Evolutionary conservation across 1,140 invertebrate species (phyloP).

Genomic region (Nomia melanderi): DNA sequence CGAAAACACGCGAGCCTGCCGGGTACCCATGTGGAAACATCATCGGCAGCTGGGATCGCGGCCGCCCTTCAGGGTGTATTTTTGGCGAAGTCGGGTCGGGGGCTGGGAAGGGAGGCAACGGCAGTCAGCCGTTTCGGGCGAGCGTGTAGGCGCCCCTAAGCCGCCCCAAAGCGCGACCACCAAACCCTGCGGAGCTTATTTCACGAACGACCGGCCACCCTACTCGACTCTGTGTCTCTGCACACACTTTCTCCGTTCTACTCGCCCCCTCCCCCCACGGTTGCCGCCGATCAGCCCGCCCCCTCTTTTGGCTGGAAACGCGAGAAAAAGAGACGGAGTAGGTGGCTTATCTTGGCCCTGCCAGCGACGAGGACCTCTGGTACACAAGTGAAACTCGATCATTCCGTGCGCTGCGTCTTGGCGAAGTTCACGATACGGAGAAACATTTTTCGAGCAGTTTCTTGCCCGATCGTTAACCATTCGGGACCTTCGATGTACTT

Average conservation of each 20-base stretch:
- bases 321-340: slow-evolving; percentile 63
- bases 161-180: slow-evolving; percentile 77
- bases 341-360: slow-evolving; percentile 75
- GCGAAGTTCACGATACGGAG: slow-evolving; percentile 27
- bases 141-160: slow-evolving; percentile 71
- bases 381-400: slow-evolving; percentile 65
- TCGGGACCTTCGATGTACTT: no score
- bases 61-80: slow-evolving; percentile 60
- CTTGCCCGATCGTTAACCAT: no score
- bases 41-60: slow-evolving; percentile 79
- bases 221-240: slow-evolving; percentile 60
- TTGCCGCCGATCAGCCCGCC: slow-evolving; percentile 2
- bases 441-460: not conserved
- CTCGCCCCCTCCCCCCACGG: not conserved
- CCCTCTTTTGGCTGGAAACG: slow-evolving; percentile 28
- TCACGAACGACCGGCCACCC: slow-evolving; percentile 80
- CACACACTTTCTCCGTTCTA: slow-evolving; percentile 33
- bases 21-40: slow-evolving; percentile 80
- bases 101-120: slow-evolving; percentile 44
- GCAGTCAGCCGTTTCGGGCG: slow-evolving; percentile 69
- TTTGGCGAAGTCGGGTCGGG: slow-evolving; percentile 46
- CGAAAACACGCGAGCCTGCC: slow-evolving; percentile 80
- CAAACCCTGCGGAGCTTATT: slow-evolving; percentile 80
- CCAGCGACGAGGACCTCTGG: slow-evolving; percentile 61
- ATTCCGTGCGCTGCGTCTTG: slow-evolving; percentile 53